Conservation (phyloP, 2,113 vertebrate species). For the Mustela lutreola region DNA sequence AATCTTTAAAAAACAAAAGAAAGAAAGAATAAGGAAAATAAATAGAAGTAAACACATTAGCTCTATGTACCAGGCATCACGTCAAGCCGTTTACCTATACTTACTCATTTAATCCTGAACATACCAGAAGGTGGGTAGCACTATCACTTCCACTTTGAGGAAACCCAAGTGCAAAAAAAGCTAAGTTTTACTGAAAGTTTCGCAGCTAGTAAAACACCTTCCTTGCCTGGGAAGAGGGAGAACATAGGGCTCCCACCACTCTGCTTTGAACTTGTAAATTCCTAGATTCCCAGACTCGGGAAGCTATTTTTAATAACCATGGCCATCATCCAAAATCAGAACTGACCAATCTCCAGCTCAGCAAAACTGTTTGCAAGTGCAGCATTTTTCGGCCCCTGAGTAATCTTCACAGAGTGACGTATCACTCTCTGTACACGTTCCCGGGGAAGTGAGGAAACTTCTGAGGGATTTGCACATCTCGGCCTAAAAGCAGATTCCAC, state of each 20-base stretch:
- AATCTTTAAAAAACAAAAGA: not conserved
- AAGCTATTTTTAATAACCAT: not conserved
- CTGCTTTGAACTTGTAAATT: slow-evolving; percentile 4
- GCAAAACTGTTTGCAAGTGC: not conserved
- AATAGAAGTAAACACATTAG: not conserved
- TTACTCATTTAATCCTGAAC: not conserved
- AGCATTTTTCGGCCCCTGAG: slow-evolving; percentile 12
- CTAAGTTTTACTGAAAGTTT: slow-evolving; percentile 3
- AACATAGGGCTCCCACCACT: not conserved
- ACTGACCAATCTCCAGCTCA: slow-evolving; percentile 19
- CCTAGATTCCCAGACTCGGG: not conserved
- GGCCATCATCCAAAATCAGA: slow-evolving; percentile 11
- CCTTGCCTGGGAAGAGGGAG: not conserved
- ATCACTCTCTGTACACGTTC: not conserved
- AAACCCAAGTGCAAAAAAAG: slow-evolving; percentile 25
- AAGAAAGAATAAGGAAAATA: slow-evolving; percentile 28
- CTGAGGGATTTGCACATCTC: not conserved
- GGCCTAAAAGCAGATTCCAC: not conserved
- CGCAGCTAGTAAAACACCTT: not conserved
- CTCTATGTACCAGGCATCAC: not conserved
- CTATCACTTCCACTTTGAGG: not conserved
- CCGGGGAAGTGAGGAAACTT: slow-evolving; percentile 37
- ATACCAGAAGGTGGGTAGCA: not conserved
- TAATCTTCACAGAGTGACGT: not conserved
- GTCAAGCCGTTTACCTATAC: not conserved